Evolutionary conservation across 2,888 invertebrate species (phyloP), one percentile per base, ranked within the genome.

Genomic region (Sepioteuthis lessoniana): DNA sequence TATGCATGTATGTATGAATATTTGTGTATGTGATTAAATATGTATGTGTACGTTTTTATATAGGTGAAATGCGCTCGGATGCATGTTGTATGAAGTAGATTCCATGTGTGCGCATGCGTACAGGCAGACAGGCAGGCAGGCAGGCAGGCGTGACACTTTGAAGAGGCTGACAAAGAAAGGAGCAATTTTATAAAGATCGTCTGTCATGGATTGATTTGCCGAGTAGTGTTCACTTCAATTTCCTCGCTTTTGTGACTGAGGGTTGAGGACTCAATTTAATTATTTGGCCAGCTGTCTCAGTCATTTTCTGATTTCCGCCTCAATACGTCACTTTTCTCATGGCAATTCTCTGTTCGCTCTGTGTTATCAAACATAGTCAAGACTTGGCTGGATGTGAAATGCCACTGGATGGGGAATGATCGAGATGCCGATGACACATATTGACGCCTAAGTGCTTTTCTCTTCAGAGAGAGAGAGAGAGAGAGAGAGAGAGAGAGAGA

Each of bases 171-270:
- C n/a, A 76, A 35, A 35, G 76, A 76, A 76, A 16, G n/a, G 76
- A 35, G n/a, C n/a, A 10, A 76, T 76, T 76, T 35, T 76, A 35
- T 76, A 35, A 76, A 76, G 76, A 76, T 76, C n/a, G n/a, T 76
- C 76, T 76, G 76, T 76, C 76, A n/a, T 76, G 31, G 76, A 76
- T 76, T 76, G 76, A 76, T 76, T 76, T 76, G 76, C 76, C 76
- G 35, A 76, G 76, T 76, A 21, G n/a, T n/a, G n/a, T 76, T 35
- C 76, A 76, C 76, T 76, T 76, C 76, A 76, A 76, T 76, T 76
- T n/a, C 76, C 76, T 76, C n/a, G 76, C n/a, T n/a, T 35, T 76
- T 76, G 76, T 76, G 76, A 76, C 76, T 16, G n/a, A 35, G 76
- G 76, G n/a, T 76, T 76, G 76, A 76, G 76, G 76, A 76, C 76